phyloP scores from a whole-genome alignment of 2,113 vertebrate species.

The Paraplagusia blochii region DNA sequence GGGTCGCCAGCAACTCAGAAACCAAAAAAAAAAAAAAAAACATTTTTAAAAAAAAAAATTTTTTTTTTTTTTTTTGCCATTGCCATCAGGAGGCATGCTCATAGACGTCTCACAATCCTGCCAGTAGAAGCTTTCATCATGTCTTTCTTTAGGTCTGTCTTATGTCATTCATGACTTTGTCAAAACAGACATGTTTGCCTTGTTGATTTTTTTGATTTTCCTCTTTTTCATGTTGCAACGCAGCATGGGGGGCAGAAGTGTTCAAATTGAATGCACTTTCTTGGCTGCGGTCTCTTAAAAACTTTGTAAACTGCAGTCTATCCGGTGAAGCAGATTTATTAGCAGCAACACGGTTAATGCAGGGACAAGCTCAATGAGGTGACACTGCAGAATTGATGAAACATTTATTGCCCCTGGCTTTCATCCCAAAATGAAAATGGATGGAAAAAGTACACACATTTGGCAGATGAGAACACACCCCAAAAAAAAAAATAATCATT shows the following conservation, averaged over 20 bases:
- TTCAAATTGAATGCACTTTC: constrained; percentile 22
- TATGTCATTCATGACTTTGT: no score
- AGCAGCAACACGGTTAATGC: constrained; percentile 24
- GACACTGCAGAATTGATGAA: constrained; percentile 46
- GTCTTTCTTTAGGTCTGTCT: no score
- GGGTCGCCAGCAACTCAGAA: no score
- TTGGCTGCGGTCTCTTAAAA: constrained; percentile 22
- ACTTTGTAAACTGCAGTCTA: constrained; percentile 19
- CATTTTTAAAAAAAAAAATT: no score
- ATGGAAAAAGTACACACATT: constrained; percentile 14
- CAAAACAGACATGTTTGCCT: no score
- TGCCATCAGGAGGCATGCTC: no score
- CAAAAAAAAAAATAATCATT: background rate
- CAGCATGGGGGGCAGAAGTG: constrained; percentile 5
- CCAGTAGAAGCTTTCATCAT: no score
- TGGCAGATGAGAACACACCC: background rate
- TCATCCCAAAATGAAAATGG: constrained; percentile 33
- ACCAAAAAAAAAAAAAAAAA: no score
- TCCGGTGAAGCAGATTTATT: constrained; percentile 36
- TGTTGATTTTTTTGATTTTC: no score
- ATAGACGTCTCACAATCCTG: no score
- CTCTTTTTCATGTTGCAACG: constrained; percentile 3
- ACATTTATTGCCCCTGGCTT: constrained; percentile 35
- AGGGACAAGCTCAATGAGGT: constrained; percentile 41
- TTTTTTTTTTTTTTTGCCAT: no score